Evolutionary conservation across 2,888 invertebrate genomes (phyloP), one percentile per base, ranked within the genome.

Genomic region (Lochmaea crataegi): DNA sequence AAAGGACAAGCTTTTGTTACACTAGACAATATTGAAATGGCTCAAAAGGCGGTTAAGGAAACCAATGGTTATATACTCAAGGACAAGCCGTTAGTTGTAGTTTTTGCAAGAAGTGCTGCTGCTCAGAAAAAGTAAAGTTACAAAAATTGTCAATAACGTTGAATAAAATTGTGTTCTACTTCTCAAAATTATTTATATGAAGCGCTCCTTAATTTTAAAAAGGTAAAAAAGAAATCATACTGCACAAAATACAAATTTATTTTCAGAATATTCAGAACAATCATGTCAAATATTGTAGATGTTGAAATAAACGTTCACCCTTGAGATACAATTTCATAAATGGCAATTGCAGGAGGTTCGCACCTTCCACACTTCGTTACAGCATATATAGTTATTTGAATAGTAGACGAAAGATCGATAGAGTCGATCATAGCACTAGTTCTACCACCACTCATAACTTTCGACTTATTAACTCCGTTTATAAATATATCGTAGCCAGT

Each of bases 1-100:
- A 98, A 97, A 86, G 97, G 97, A 0, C 98, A 98, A 87, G 97
- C 96, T 0, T 98, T 98, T 89, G 90, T 98, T 0, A 95, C 95
- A 0, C 89, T 96, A 69, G 94, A 95, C 68, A 91, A 89, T 81
- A 89, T 92, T 14, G 88, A 89, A 63, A 87, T 90, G 81, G 95
- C 96, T 0, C 90, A 93, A 82, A 88, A 89, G 76, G 97, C 97
- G 11, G 85, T 97, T 0, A 88, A 90, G 80, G 94, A 95, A 86
- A 96, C 96, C 2, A 96, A 97, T 87, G 97, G 96, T 0, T 96
- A 91, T 84, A 90, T 96, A 80, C 87, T 97, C 68, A 94, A 94
- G 82, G 94, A 93, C 73, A 96, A 94, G 87, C 96, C 97, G 9
- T 92, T 98, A 90, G 95, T 97, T 75, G 97, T 98, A 58, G 94